Evolutionary conservation across 1,140 invertebrate species (phyloP), one percentile per base, ranked within the genome.

Genomic region (Ctenoplectra terminalis): DNA sequence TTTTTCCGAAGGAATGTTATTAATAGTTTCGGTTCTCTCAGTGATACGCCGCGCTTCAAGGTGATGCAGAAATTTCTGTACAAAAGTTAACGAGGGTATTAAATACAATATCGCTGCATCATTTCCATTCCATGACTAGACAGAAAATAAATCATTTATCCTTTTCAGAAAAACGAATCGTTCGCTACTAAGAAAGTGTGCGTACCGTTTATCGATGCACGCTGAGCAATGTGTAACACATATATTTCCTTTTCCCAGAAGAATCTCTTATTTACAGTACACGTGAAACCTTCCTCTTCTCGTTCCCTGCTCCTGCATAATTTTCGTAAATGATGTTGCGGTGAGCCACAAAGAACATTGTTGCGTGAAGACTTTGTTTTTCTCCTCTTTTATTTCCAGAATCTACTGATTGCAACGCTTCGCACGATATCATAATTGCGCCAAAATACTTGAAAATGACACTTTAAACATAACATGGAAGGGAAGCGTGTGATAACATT

Each of bases 101-200:
- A 72, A 58, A 43, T 37, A 31, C 43, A 17, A 34, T 48, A 77
- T 77, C 40, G 52, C 75, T 34, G 23, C 63, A 23, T 77, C 64
- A 69, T 56, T 69, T 34, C 34, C 50, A 11, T 58, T 20, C 29
- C 64, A 17, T 77, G 75, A 69, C 52, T 77, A 43, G 64, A 43
- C 64, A 50, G 58, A 54, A 77, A 72, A 56, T 31, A 46, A 58
- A 46, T 34, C 34, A 69, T 77, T 69, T 69, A 77, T 67, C 40
- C 9, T 46, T 43, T 50, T 58, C 31, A 43, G 29, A 2, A 1
- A 37, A 69, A 56, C n/a, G 31, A 61, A 23, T 54, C 29, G 56
- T 20, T 40, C 34, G 17, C 40, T 72, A 17, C 37, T 13, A 46
- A 43, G 31, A 43, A 72, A 58, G 20, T 26, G 43, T 34, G 58